Base-by-base conservation (phyloP, 35 echinoderm and acorn worm genomes). In the Hemicentrotus pulcherrimus region DNA sequence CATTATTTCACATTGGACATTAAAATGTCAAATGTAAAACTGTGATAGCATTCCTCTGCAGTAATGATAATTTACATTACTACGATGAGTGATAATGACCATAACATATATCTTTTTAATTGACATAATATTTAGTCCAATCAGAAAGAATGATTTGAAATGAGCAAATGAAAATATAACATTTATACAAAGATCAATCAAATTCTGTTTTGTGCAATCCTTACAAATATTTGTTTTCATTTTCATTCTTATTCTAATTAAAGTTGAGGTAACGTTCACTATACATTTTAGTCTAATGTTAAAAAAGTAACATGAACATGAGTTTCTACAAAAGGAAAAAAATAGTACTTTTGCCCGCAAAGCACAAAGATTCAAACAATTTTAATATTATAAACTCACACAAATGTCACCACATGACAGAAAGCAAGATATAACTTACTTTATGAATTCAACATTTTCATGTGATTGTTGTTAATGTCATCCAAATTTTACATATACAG, bases 271-370 rank as follows among this genome's bases (percentile, higher is more conserved):
- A 78, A 78, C 65, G 19, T 78, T 78, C 65, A 78, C 65, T n/a
- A n/a, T 78, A 78, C 65, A 78, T 78, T 78, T 78, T 78, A 78
- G 19, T n/a, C 65, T 78, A 78, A 78, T 28, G 65, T 78, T 28
- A 78, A 78, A 78, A 78, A 78, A 8, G 65, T 7, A 78, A 78
- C 65, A 78, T 78, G 19, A 78, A 78, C 65, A 78, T 78, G 65
- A 78, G n/a, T 78, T 55, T 78, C 65, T 78, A 78, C 65, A 78
- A 90, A 90, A 90, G 46, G 46, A 90, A 90, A 90, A 89, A 47
- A 93, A 46, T 93, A 93, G 91, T 93, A 93, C 91, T 93, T 93
- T 93, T 93, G 91, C 91, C 91, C 46, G 91, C 91, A 93, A 93
- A 93, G 91, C 91, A 93, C 91, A 90, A 46, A 41, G 88, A 90